phyloP scores from a whole-genome alignment of 2,888 invertebrate genomes.

The Rhorus exstirpatorius region DNA sequence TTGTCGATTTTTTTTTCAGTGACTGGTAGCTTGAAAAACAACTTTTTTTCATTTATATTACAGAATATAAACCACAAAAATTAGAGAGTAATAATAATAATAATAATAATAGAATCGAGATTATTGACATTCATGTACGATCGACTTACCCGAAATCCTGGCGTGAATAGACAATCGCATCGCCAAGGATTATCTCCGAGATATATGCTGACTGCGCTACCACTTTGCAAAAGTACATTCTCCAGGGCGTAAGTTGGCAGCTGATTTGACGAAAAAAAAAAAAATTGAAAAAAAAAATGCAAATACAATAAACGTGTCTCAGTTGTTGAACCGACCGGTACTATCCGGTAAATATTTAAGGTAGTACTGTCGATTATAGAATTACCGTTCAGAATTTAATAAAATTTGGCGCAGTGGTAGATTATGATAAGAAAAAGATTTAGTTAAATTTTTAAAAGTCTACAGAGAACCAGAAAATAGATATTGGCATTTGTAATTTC shows the following conservation, averaged over 20 bases:
- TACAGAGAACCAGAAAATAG: no score
- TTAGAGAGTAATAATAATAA: no score
- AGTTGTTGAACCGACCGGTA: no score
- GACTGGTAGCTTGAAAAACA: not conserved
- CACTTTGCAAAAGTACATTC: constrained; percentile 91
- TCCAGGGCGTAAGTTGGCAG: constrained; percentile 93
- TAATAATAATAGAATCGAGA: not conserved
- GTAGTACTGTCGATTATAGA: no score
- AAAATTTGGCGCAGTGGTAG: no score
- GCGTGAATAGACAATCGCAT: constrained; percentile 93
- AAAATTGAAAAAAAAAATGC: constrained; percentile 73
- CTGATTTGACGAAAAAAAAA: constrained; percentile 85
- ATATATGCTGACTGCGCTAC: constrained; percentile 90
- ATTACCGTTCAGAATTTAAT: no score
- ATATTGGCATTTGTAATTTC: no score
- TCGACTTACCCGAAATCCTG: constrained; percentile 89
- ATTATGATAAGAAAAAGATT: no score
- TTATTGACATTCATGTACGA: constrained; percentile 33
- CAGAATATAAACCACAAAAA: not conserved
- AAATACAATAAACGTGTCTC: not conserved
- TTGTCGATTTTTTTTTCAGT: not conserved
- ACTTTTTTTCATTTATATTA: not conserved
- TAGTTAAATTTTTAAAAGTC: no score
- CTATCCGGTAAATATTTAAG: no score
- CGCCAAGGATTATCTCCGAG: constrained; percentile 94